phyloP scores from a whole-genome alignment of 2,113 vertebrate genomes.

The Arenaria interpres region DNA sequence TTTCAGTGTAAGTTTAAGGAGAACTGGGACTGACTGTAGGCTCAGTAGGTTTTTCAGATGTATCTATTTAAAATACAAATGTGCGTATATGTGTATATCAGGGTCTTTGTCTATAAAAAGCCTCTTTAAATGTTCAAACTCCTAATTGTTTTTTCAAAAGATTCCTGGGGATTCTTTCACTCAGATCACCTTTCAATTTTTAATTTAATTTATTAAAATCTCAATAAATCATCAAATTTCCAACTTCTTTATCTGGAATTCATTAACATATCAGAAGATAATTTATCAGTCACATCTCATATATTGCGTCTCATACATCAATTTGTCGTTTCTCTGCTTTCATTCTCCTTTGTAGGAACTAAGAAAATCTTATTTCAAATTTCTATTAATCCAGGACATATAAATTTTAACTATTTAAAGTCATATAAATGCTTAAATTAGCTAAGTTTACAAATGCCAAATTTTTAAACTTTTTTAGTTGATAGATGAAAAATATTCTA shows the following conservation, averaged over 20 bases:
- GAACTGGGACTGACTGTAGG: not conserved
- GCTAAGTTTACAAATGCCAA: not conserved
- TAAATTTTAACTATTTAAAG: not conserved
- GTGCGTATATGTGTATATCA: not conserved
- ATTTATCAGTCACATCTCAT: constrained; percentile 58
- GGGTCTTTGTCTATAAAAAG: constrained; percentile 22
- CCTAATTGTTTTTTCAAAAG: constrained; percentile 41
- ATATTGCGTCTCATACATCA: constrained; percentile 57
- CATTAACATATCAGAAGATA: constrained; percentile 68
- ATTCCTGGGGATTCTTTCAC: constrained; percentile 21
- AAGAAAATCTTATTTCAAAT: constrained; percentile 19
- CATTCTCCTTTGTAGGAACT: constrained; percentile 8
- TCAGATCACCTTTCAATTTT: constrained; percentile 59
- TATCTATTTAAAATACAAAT: constrained; percentile 16
- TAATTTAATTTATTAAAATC: constrained; percentile 57
- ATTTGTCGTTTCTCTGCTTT: constrained; percentile 48
- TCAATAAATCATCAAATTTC: constrained; percentile 41
- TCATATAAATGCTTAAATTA: not conserved
- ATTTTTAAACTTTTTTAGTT: not conserved
- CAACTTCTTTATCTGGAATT: constrained; percentile 31
- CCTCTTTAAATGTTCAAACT: constrained; percentile 7
- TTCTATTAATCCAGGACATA: not conserved
- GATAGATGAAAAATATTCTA: not conserved
- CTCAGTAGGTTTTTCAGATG: not conserved
- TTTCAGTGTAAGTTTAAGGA: not conserved